Base-by-base conservation (phyloP, 2,113 vertebrate genomes). In the Talpa occidentalis region DNA sequence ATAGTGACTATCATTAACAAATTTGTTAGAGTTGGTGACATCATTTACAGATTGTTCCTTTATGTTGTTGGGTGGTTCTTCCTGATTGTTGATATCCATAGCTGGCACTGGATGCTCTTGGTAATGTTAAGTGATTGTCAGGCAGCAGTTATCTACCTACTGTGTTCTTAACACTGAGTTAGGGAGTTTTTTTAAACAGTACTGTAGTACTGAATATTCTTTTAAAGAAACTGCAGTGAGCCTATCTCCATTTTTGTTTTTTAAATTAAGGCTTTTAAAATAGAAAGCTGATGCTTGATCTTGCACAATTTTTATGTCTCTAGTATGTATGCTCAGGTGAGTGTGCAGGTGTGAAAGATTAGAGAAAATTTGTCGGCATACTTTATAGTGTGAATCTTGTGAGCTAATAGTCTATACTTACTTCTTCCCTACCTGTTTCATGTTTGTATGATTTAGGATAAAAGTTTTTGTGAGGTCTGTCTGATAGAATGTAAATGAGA, bases 231-330 rank as follows among this genome's bases (percentile, higher is more conserved):
- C 93, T 96, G 97, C 97, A 96, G 96, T 95, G 92, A 95, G 97
- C 93, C 96, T 95, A 84, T 92, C 93, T 59, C 78, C 30, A 3
- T 85, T 81, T 94, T 89, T 94, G 81, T 82, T 83, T 87, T 93
- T 67, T 14, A 54, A 93, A 94, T 95, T 22, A 40, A 95, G 97
- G 90, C 97, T 96, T 95, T 28, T 1, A 93, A 96, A 76, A 83
- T 96, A 91, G 95, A 95, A 96, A 97, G 83, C 95, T 95, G 90
- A 87, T 96, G 96, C 95, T 96, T 97, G 93, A 95, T 96, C 94
- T 97, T 96, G 97, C 96, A 97, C 97, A 97, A 94, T 96, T 97
- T 97, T 95, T 96, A 93, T 81, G 95, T 97, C 93, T 97, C 93
- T 93, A 69, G 91, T 91, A 6, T 72, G 97, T 95, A 22, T 94